A percentile compares a stretch with the other conserved stretches of the same genome.
phyloP scores from a whole-genome alignment of 2,113 vertebrate species.

The Coregonus clupeaformis region DNA sequence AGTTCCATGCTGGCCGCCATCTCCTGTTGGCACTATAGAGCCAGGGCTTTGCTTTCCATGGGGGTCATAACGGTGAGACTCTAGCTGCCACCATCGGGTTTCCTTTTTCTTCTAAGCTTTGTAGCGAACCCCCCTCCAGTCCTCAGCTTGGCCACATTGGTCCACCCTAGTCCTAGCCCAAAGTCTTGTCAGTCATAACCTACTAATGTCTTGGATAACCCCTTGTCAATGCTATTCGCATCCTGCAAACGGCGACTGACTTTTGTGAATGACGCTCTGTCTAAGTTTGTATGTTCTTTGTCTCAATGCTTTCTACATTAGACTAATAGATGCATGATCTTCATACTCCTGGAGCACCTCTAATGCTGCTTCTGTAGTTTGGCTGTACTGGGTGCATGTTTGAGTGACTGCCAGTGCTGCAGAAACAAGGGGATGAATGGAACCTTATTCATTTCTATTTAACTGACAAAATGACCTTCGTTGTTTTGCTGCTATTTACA shows the following conservation, averaged over 20 bases:
- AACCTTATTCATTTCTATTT: not conserved
- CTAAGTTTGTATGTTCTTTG: not conserved
- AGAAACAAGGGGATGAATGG: not conserved
- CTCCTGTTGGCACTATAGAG: conserved; percentile 83
- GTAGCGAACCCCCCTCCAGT: not conserved
- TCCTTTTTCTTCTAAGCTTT: not conserved
- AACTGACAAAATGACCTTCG: not conserved
- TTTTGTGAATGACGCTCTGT: not conserved
- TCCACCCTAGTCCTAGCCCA: not conserved
- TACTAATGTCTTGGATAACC: conserved; percentile 17
- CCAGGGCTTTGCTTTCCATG: conserved; percentile 80
- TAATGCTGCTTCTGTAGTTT: not conserved
- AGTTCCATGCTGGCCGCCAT: conserved; percentile 83
- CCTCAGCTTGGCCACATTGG: not conserved
- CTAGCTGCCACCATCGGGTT: conserved; percentile 46
- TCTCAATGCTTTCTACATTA: not conserved
- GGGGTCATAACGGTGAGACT: conserved; percentile 78
- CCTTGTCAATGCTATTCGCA: not conserved
- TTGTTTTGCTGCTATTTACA: not conserved
- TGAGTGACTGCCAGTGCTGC: not conserved
- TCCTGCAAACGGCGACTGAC: not conserved
- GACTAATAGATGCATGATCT: conserved; percentile 6
- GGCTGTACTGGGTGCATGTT: not conserved
- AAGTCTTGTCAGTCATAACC: conserved; percentile 13
- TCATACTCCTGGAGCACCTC: not conserved